Evolutionary conservation across 30 jellyfish, hydroid and myxozoan genomes (phyloP).

Genomic region (Aurelia sp.): DNA sequence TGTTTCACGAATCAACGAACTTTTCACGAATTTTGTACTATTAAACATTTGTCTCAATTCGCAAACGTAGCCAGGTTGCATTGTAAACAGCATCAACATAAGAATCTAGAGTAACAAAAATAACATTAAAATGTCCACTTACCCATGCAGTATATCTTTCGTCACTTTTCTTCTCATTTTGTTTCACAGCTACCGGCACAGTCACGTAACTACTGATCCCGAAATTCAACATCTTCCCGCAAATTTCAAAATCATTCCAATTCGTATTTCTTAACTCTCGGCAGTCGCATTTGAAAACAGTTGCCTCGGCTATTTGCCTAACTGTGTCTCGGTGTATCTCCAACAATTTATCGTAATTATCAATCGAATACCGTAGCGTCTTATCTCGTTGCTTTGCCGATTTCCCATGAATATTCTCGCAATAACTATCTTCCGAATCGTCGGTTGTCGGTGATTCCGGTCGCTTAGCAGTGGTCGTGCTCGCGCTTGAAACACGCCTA

Average conservation of each 20-base stretch:
- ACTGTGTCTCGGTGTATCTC: constrained; percentile 89
- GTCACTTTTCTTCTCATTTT: constrained; percentile 13
- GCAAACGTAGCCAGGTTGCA: no score
- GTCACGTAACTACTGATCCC: constrained; percentile 83
- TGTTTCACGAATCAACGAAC: no score
- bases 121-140: constrained; percentile 1
- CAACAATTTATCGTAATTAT: constrained; percentile 75
- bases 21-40: no score
- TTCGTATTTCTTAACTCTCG: constrained; percentile 31
- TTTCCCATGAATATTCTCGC: constrained; percentile 27
- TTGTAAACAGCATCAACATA: no score
- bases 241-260: constrained; percentile 80
- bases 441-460: constrained; percentile 5
- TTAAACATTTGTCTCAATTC: no score
- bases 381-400: constrained; percentile 36
- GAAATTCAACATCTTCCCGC: constrained; percentile 73
- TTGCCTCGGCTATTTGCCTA: constrained; percentile 79
- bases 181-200: constrained; percentile 73
- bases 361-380: constrained; percentile 63
- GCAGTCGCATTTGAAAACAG: constrained; percentile 77
- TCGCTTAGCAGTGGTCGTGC: not conserved
- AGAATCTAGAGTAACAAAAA: no score
- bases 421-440: constrained; percentile 19
- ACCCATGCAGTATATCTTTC: constrained; percentile 93
- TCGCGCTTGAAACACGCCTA: no score